Evolutionary conservation across 1,140 invertebrate genomes (phyloP).

Genomic region (Ceratosolen fusciceps): DNA sequence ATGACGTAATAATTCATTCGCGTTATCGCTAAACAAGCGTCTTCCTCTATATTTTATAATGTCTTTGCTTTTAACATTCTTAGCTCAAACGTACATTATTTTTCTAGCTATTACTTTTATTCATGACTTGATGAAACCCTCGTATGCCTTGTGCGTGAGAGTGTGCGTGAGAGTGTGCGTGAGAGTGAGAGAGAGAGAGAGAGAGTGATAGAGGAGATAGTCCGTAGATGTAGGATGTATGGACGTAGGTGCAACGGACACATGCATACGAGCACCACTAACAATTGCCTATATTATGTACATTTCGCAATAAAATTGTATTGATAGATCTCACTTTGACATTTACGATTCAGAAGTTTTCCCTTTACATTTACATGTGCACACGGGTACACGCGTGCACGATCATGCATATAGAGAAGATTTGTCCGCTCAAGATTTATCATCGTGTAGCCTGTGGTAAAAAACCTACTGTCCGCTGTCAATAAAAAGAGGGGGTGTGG

Average conservation of each 20-base stretch:
- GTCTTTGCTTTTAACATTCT: background rate
- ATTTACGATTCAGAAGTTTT: background rate
- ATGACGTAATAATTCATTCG: background rate
- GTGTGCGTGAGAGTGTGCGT: background rate
- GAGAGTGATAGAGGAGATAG: too few relatives aligned
- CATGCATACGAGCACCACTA: too few relatives aligned
- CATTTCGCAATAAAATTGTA: slow-evolving; percentile 4
- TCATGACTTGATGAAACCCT: background rate
- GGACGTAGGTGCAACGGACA: too few relatives aligned
- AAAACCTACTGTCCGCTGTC: background rate
- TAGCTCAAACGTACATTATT: background rate
- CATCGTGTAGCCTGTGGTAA: background rate
- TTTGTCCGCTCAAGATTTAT: background rate
- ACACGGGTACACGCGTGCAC: background rate
- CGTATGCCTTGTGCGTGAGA: too few relatives aligned
- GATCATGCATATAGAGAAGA: background rate
- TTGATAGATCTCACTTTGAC: background rate
- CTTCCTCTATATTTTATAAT: background rate
- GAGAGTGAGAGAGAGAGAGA: too few relatives aligned
- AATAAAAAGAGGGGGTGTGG: too few relatives aligned
- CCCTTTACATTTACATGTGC: background rate
- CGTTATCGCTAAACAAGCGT: background rate
- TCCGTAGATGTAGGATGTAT: too few relatives aligned
- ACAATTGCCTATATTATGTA: background rate
- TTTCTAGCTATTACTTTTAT: background rate